Evolutionary conservation across 2,888 invertebrate genomes (phyloP).

Genomic region (Pycnomerus fuliginosus): DNA sequence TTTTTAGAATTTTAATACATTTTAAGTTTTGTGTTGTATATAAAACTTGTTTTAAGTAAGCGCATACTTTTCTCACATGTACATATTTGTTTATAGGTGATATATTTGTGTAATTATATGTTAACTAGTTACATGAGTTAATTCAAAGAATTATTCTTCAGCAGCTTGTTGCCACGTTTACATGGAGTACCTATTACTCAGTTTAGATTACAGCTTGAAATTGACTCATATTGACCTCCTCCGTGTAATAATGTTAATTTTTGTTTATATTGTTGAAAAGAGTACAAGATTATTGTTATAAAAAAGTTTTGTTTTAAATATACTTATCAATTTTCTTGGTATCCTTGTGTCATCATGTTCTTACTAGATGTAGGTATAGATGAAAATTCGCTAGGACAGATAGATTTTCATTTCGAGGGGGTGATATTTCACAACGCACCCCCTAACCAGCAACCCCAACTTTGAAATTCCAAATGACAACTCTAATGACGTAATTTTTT

Average conservation of each 20-base stretch:
- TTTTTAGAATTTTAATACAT: conserved; percentile 15
- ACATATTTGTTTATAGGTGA: conserved; percentile 20
- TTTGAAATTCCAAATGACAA: too few relatives aligned
- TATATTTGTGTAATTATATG: conserved; percentile 14
- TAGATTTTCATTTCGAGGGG: too few relatives aligned
- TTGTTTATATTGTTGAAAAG: conserved; percentile 24
- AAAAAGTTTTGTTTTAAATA: conserved; percentile 24
- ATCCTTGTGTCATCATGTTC: too few relatives aligned
- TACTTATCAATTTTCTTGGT: too few relatives aligned
- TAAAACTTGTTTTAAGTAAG: conserved; percentile 17
- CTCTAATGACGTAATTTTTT: too few relatives aligned
- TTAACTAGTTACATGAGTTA: conserved; percentile 15
- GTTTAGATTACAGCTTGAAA: conserved; percentile 10
- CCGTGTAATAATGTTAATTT: conserved; percentile 18
- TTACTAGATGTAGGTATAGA: too few relatives aligned
- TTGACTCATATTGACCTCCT: conserved; percentile 16
- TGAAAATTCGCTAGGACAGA: too few relatives aligned
- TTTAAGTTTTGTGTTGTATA: conserved; percentile 16
- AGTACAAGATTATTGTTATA: conserved; percentile 25
- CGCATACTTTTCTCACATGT: conserved; percentile 13
- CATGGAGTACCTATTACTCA: conserved; percentile 7
- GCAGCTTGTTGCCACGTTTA: conserved; percentile 5
- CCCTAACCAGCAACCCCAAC: too few relatives aligned
- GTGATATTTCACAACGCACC: too few relatives aligned
- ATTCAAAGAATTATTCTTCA: conserved; percentile 13